These are phyloP conservation scores for Ophraella communa DNA, from an alignment of 2,888 invertebrate genomes.

Conservation along the genomic window DNA sequence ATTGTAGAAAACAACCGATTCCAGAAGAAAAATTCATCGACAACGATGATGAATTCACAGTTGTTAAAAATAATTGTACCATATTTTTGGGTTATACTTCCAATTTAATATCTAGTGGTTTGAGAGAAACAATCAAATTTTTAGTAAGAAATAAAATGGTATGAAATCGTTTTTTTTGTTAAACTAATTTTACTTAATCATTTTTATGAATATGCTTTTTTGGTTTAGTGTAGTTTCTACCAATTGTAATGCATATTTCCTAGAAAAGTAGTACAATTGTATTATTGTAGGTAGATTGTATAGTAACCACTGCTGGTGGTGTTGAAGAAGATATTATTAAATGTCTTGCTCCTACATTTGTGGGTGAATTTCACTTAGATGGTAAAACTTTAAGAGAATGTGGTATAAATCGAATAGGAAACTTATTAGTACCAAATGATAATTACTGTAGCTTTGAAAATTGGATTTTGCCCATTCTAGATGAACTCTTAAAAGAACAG, in stretches of 20 bases:
- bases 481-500: constrained; percentile 90
- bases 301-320: constrained; percentile 98
- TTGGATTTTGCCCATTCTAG: constrained; percentile 93
- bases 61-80: constrained; percentile 82
- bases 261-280: background rate
- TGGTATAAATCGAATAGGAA: constrained; percentile 86
- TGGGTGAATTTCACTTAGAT: constrained; percentile 88
- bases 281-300: constrained; percentile 79
- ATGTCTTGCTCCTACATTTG: constrained; percentile 91
- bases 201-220: background rate
- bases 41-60: constrained; percentile 82
- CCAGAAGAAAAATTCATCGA: constrained; percentile 70
- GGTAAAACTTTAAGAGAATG: constrained; percentile 81
- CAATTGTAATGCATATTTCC: background rate
- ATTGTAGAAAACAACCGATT: constrained; percentile 73
- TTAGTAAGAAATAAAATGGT: constrained; percentile 70
- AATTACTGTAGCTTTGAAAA: constrained; percentile 85
- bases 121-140: constrained; percentile 90
- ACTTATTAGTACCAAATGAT: constrained; percentile 95
- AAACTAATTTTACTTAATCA: background rate
- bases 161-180: constrained; percentile 20
- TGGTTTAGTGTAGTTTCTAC: background rate
- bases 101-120: constrained; percentile 94
- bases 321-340: constrained; percentile 99
- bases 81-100: constrained; percentile 91